Evolutionary conservation across 2,797 vertebrate species (phyloP).

Genomic region (Brotula barbata): DNA sequence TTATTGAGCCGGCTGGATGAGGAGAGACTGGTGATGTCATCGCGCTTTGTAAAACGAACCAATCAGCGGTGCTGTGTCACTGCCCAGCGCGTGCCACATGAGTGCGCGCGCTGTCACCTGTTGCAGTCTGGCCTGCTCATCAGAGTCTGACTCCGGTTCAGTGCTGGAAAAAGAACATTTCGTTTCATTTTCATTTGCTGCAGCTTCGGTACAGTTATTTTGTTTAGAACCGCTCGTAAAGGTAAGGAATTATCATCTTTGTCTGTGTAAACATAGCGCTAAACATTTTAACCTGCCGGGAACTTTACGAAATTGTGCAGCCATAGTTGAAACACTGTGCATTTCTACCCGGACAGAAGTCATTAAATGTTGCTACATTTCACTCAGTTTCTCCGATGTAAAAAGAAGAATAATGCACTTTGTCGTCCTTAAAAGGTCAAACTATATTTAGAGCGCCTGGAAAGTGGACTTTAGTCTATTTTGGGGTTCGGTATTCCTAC

Average conservation of each 20-base stretch:
- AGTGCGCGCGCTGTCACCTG: constrained; percentile 64
- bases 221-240: not conserved
- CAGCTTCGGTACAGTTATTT: not conserved
- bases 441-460: constrained; percentile 41
- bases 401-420: not conserved
- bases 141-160: not conserved
- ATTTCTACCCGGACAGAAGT: not conserved
- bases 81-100: not conserved
- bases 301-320: not conserved
- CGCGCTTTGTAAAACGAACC: not conserved
- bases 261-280: not conserved
- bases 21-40: not conserved
- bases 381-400: constrained; percentile 5
- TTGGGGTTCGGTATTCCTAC: not conserved
- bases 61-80: constrained; percentile 28
- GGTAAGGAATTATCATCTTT: constrained; percentile 27
- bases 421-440: constrained; percentile 38
- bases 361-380: not conserved
- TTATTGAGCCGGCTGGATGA: no score
- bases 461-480: constrained; percentile 47
- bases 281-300: not conserved
- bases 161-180: not conserved
- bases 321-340: not conserved
- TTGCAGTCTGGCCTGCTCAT: constrained; percentile 17
- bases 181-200: not conserved